Base-by-base conservation (phyloP, 2,888 invertebrate genomes). In the Watsonalla binaria region DNA sequence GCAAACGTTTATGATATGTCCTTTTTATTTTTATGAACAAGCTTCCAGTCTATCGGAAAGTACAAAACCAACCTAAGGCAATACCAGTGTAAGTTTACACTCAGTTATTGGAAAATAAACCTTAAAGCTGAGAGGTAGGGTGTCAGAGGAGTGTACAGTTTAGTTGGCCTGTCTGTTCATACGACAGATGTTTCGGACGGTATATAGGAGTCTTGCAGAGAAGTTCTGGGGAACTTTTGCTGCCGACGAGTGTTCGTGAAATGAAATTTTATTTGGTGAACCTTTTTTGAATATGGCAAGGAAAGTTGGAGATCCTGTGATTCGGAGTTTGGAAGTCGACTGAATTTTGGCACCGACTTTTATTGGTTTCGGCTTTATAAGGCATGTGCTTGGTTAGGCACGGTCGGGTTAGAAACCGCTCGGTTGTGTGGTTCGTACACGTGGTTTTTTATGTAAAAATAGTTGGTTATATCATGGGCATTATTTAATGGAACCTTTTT, bases 141-240 rank as follows among this genome's bases (percentile, higher is more conserved):
- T 59, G 46, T 11, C 6, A 35, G 6, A 7, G 4, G 37, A 45
- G 35, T 51, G 71, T 47, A 58, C 6, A 54, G 54, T 13, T 52
- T 72, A 72, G 63, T 76, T 80, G 66, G 76, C 57, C 56, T 50
- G 62, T 65, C 72, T 80, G 80, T 80, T 77, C 81, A 84, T 81
- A 85, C 82, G 85, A 84, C 86, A 87, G 84, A 84, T 87, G 86
- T 86, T 86, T 72, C 84, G 70, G 76, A 72, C 79, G 78, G 78
- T 86, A 82, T 78, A 76, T 75, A 74, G 72, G 69, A 77, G 80
- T 76, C 62, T 64, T 74, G 74, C 75, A 70, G 76, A 76, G 76
- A 76, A 81, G 73, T 82, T 73, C 35, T 35, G 52, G 56, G 54
- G 52, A 82, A 82, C 75, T 84, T 82, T 70, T 71, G 70, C 81